Percentiles rank a stretch among this genome's conserved stretches.
Evolutionary conservation across 2,113 vertebrate genomes (phyloP).

Genomic region (Xiphorhynchus elegans): DNA sequence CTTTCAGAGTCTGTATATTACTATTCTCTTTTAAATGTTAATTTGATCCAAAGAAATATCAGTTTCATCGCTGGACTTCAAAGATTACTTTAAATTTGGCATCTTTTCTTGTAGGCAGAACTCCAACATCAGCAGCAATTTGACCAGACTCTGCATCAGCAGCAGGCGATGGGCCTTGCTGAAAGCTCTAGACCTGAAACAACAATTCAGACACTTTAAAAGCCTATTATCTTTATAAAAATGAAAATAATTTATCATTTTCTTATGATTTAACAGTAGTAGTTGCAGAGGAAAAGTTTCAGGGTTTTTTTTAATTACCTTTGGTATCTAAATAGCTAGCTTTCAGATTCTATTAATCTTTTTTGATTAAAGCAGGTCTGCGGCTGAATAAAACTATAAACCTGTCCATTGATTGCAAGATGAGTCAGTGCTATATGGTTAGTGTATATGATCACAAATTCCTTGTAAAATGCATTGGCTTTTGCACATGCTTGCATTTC

Average conservation of each 20-base stretch:
- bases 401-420: background rate
- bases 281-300: background rate
- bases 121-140: background rate
- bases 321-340: background rate
- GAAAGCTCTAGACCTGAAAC: background rate
- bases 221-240: constrained; percentile 2
- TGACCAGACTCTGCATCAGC: background rate
- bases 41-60: background rate
- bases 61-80: background rate
- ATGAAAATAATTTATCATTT: background rate
- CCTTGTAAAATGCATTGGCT: background rate
- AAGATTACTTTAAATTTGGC: background rate
- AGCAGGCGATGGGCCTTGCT: background rate
- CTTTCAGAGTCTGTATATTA: background rate
- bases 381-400: background rate
- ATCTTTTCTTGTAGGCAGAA: background rate
- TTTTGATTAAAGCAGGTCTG: background rate
- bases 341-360: constrained; percentile 7
- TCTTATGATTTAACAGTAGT: background rate
- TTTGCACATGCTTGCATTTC: background rate
- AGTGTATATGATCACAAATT: background rate
- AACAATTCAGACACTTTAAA: background rate
- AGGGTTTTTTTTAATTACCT: background rate
- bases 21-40: background rate
- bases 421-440: background rate